Evolutionary conservation across 1,140 invertebrate species (phyloP).

Genomic region (Octopus bimaculoides): DNA sequence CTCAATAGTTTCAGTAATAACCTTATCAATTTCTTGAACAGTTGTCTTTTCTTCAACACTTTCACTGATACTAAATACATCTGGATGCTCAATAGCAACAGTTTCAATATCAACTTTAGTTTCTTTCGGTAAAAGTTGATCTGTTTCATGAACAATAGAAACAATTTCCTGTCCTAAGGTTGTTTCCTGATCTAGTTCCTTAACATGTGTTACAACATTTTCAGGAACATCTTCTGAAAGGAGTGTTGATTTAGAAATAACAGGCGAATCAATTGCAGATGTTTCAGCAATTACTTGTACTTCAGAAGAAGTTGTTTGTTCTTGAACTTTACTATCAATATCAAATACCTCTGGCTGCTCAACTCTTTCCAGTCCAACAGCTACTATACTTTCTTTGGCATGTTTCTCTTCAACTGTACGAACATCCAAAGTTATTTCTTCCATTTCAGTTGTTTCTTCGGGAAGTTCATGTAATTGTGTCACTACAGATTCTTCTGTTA

Average conservation of each 20-base stretch:
- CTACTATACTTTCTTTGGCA: constrained; percentile 27
- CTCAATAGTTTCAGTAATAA: constrained; percentile 14
- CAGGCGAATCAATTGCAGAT: neutral
- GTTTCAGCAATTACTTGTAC: constrained; percentile 18
- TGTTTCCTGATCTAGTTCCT: neutral
- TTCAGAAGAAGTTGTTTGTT: neutral
- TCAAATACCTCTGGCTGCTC: constrained; percentile 27
- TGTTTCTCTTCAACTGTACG: constrained; percentile 22
- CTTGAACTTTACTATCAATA: constrained; percentile 10
- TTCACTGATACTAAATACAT: neutral
- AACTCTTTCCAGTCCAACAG: constrained; percentile 25
- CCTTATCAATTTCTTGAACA: constrained; percentile 14
- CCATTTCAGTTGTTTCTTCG: constrained; percentile 18
- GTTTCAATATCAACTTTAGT: constrained; percentile 25
- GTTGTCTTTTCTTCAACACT: constrained; percentile 14
- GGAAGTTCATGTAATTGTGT: constrained; percentile 25
- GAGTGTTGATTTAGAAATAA: too few species aligned
- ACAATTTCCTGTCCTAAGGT: constrained; percentile 10
- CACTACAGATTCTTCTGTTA: constrained; percentile 20
- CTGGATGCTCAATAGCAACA: constrained; percentile 20
- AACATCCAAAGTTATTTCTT: constrained; percentile 24
- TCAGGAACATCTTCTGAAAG: too few species aligned
- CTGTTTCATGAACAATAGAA: constrained; percentile 23
- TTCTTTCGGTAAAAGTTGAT: constrained; percentile 23
- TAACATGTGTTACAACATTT: neutral